Evolutionary conservation across 2,888 invertebrate genomes (phyloP), one percentile per base, ranked within the genome.

Genomic region (Ischnus inquisitorius): DNA sequence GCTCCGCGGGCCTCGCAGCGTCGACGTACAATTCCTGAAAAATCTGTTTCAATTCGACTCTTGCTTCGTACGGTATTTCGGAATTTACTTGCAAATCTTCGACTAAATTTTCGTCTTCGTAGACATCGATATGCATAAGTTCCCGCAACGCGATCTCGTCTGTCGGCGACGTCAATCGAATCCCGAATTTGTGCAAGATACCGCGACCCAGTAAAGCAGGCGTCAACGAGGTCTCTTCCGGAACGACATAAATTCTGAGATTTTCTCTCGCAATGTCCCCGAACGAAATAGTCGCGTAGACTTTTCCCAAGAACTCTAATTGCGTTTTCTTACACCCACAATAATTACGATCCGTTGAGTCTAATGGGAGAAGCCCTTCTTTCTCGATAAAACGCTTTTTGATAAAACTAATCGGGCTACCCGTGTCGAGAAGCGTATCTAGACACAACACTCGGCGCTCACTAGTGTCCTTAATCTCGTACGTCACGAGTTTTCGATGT

Each of bases 401-500:
- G 22, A 83, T 51, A 16, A 83, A 82, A 72, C 84, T 85, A 16
- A 83, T 68, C 3, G 78, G 81, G n/a, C 79, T 80, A 1, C 80
- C 80, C 2, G 83, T 83, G 25, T 85, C 83, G 12, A 85, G 51
- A 22, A 83, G 41, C 28, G 81, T 75, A 22, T 79, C 74, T 48
- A 84, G 72, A 81, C 69, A 81, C 34, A 77, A 34, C n/a, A 82
- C 43, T 71, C 65, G 76, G 69, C 39, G 19, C 6, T 57, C n/a
- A 71, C 65, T 76, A 82, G 71, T 39, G 84, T 80, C 64, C n/a
- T 74, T 72, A 16, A 81, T 64, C 51, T 69, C 69, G 12, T n/a
- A 81, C 1, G 62, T 71, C 6, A 84, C 68, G 69, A 64, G 41
- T 25, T 82, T 75, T 6, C 64, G 51, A 22, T 76, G 65, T 57